A percentile compares a stretch with the other conserved stretches of the same genome.
Conservation (phyloP, 2,797 vertebrate species). For the Rallus crepitans region DNA sequence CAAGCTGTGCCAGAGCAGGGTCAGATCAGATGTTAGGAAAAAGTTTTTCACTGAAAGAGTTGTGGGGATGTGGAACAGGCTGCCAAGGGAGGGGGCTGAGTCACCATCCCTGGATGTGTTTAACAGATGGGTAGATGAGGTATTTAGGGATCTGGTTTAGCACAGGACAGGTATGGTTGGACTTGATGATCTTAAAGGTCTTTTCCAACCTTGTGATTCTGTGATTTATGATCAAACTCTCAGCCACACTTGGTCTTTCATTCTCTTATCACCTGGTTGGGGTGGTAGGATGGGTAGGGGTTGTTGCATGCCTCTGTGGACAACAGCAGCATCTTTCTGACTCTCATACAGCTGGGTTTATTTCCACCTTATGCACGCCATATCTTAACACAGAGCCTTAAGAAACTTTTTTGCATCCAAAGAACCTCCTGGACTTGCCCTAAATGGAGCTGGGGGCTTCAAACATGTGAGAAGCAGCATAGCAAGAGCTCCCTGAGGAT, state of each 20-base stretch:
- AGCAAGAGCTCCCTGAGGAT: background rate
- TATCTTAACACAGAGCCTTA: background rate
- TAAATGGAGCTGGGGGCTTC: background rate
- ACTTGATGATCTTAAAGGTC: no score
- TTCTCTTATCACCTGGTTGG: background rate
- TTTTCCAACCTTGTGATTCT: no score
- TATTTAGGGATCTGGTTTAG: no score
- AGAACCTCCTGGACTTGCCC: fast-evolving
- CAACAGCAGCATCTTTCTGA: background rate
- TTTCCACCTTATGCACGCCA: background rate
- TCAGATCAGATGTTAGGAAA: no score
- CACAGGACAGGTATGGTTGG: no score
- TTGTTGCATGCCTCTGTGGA: background rate
- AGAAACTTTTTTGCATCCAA: background rate
- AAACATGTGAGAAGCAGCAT: background rate
- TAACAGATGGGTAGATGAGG: no score
- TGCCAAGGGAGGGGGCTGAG: no score
- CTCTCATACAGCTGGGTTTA: fast-evolving
- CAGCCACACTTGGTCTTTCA: fast-evolving
- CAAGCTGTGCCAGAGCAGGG: no score
- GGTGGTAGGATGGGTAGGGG: background rate
- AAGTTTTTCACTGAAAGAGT: no score
- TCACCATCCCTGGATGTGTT: no score
- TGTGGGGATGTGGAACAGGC: no score
- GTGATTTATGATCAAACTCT: background rate